Conservation (phyloP, 1,140 invertebrate genomes). For the Sipha flava region DNA sequence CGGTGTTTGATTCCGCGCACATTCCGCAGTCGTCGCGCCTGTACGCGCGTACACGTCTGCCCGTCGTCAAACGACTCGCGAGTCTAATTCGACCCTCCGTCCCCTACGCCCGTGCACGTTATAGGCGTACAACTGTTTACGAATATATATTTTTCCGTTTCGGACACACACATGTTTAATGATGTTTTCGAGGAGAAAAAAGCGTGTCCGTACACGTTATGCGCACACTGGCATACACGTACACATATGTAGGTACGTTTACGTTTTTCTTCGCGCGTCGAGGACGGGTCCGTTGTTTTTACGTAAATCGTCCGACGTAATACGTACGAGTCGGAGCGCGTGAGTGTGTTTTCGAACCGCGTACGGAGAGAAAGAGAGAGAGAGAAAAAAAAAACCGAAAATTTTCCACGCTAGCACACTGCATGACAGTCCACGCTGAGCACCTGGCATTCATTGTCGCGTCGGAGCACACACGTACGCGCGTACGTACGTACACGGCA, state of each 20-base stretch:
- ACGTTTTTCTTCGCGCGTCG: not conserved
- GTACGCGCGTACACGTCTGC: too few relatives aligned
- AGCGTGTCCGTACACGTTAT: too few relatives aligned
- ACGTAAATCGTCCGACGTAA: not conserved
- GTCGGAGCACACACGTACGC: not conserved
- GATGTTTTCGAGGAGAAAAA: not conserved
- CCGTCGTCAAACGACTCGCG: too few relatives aligned
- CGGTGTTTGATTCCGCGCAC: too few relatives aligned
- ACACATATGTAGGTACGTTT: not conserved
- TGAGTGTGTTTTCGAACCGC: not conserved
- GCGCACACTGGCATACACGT: too few relatives aligned
- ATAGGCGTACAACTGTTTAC: not conserved
- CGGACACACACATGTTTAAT: not conserved
- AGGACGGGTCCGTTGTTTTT: not conserved
- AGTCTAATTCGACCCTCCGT: not conserved
- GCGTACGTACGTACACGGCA: not conserved
- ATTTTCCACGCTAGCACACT: slow-evolving; percentile 24
- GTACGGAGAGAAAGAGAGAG: not conserved
- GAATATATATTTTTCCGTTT: not conserved
- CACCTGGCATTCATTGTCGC: slow-evolving; percentile 29
- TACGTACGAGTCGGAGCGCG: not conserved
- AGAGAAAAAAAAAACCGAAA: not conserved
- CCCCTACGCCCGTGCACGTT: too few relatives aligned
- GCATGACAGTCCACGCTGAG: not conserved
- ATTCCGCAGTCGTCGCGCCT: too few relatives aligned